Conservation (phyloP, 2,888 invertebrate genomes). For the Folsomia manolachei region DNA sequence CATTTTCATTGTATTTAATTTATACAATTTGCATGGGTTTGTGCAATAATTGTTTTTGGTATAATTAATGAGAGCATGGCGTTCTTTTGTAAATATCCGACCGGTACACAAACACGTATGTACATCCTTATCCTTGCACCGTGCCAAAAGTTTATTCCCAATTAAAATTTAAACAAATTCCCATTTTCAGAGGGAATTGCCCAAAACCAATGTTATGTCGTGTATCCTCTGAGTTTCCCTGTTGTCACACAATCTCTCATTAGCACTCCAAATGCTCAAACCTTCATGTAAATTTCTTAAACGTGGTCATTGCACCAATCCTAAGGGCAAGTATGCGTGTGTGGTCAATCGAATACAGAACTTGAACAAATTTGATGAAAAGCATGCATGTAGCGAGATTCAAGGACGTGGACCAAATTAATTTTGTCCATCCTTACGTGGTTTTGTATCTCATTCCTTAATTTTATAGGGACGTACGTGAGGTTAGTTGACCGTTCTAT, state of each 20-base stretch:
- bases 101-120: background rate
- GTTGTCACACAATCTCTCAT: background rate
- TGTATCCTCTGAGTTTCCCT: background rate
- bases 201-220: background rate
- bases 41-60: background rate
- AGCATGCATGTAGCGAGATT: background rate
- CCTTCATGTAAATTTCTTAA: background rate
- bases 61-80: background rate
- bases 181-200: background rate
- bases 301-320: background rate
- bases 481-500: background rate
- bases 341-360: background rate
- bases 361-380: background rate
- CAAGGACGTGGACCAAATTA: background rate
- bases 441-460: background rate
- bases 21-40: background rate
- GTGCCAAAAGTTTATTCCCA: background rate
- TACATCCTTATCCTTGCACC: background rate
- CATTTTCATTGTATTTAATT: background rate
- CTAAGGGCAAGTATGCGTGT: background rate
- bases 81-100: background rate
- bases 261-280: background rate
- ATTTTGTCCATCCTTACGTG: background rate
- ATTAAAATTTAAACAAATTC: background rate
- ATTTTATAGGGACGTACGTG: background rate